Percentiles rank a stretch among this genome's conserved stretches.
Evolutionary conservation across 53 echinoderm and acorn worm genomes (phyloP).

Genomic region (Stichopus horrens): DNA sequence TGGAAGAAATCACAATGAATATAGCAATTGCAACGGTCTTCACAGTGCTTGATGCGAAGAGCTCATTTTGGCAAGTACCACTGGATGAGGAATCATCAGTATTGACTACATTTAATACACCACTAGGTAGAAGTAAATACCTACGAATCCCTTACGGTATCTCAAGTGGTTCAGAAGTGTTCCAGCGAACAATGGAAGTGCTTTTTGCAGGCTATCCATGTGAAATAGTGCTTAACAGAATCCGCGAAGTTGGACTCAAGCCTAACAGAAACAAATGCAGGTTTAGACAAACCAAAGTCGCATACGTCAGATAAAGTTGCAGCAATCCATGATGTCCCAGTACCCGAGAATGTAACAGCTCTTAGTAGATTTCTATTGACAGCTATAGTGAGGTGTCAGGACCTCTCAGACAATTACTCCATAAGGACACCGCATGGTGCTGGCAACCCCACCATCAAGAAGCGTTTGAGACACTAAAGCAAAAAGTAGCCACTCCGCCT

Average conservation of each 20-base stretch:
- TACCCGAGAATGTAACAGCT: not conserved
- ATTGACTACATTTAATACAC: not conserved
- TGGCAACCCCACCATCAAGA: too few relatives aligned
- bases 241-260: slow-evolving; percentile 27
- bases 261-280: slow-evolving; percentile 30
- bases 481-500: too few relatives aligned
- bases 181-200: slow-evolving; percentile 44
- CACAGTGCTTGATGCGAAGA: not conserved
- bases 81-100: slow-evolving; percentile 10
- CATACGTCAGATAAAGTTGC: slow-evolving; percentile 17
- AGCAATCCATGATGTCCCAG: slow-evolving; percentile 32
- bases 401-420: too few relatives aligned
- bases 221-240: slow-evolving; percentile 36
- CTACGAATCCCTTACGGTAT: not conserved
- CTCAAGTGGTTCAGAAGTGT: not conserved
- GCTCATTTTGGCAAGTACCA: slow-evolving; percentile 12
- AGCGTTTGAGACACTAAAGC: too few relatives aligned
- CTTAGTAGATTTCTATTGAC: not conserved
- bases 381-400: too few relatives aligned
- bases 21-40: not conserved
- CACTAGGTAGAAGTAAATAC: not conserved
- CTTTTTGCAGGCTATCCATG: slow-evolving; percentile 51
- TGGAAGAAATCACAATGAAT: too few relatives aligned
- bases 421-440: too few relatives aligned
- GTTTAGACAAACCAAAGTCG: slow-evolving; percentile 26